Conservation (phyloP, 2,888 invertebrate genomes). For the Stenoptilia bipunctidactyla region DNA sequence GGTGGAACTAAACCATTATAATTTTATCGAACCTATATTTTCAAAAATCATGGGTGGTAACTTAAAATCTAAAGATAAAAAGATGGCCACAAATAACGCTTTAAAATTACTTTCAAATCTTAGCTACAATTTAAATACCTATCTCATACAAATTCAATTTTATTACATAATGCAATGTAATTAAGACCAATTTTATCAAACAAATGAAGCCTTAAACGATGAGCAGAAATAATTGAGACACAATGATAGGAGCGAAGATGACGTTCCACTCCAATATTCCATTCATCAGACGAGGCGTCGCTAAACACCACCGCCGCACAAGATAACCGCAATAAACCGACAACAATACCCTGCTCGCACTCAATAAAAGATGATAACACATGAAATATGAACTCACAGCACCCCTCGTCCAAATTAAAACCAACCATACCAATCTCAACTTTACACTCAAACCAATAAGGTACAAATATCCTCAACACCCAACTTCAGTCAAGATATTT, state of each 20-base stretch:
- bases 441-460: slow-evolving; percentile 18
- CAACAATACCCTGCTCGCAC: slow-evolving; percentile 67
- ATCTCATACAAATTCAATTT: too few relatives aligned
- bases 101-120: too few relatives aligned
- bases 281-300: slow-evolving; percentile 55
- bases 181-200: too few relatives aligned
- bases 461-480: slow-evolving; percentile 14
- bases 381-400: slow-evolving; percentile 67
- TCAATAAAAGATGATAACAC: slow-evolving; percentile 72
- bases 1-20: too few relatives aligned
- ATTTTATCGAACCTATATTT: too few relatives aligned
- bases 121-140: too few relatives aligned
- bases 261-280: slow-evolving; percentile 44
- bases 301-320: slow-evolving; percentile 58
- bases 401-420: slow-evolving; percentile 35
- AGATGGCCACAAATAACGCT: too few relatives aligned
- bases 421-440: slow-evolving; percentile 18
- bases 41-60: too few relatives aligned
- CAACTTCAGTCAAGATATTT: slow-evolving; percentile 32
- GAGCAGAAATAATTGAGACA: background rate
- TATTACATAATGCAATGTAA: too few relatives aligned
- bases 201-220: too few relatives aligned
- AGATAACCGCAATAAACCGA: slow-evolving; percentile 68
- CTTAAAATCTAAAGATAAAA: too few relatives aligned
- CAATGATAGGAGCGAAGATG: slow-evolving; percentile 10